Base-by-base conservation (phyloP, 2,888 invertebrate genomes). In the Stictocephala bisonia region DNA sequence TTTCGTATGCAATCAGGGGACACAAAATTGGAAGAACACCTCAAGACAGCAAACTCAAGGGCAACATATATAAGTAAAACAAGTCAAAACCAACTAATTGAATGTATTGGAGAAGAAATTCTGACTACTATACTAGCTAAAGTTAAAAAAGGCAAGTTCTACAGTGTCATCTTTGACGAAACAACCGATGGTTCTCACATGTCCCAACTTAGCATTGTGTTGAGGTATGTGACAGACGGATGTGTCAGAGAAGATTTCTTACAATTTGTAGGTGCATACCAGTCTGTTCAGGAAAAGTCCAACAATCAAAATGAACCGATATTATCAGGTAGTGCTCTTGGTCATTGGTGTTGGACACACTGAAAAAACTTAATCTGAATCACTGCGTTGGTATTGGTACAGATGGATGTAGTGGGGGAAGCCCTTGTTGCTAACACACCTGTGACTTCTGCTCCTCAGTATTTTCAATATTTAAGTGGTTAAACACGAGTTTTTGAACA, bases 241-340 rank as follows among this genome's bases (percentile, higher is more conserved):
- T 1, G 1, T 2, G 13, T 68, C 1, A 1, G 50, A 2, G 68
- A 68, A 27, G 51, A 68, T 11, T 70, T 56, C 18, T 11, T 70
- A 1, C 1, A 9, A 24, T 71, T 60, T 24, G 15, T 60, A 13
- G 53, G 58, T 60, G 31, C 58, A 20, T 78, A 78, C 66, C 58
- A 76, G 7, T 22, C 1, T 9, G 35, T 41, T n/a, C n/a, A n/a
- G n/a, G n/a, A n/a, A n/a, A n/a, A n/a, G n/a, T n/a, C n/a, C n/a
- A n/a, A n/a, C n/a, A n/a, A n/a, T n/a, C n/a, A n/a, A n/a, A n/a
- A n/a, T n/a, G n/a, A n/a, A n/a, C n/a, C n/a, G n/a, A n/a, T n/a
- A n/a, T n/a, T n/a, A n/a, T n/a, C n/a, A n/a, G n/a, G n/a, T n/a
- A n/a, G n/a, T n/a, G n/a, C n/a, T 2, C n/a, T 9, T 24, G 29